Base-by-base conservation (phyloP, 2,797 vertebrate species). In the Melanotaenia trifasciata region DNA sequence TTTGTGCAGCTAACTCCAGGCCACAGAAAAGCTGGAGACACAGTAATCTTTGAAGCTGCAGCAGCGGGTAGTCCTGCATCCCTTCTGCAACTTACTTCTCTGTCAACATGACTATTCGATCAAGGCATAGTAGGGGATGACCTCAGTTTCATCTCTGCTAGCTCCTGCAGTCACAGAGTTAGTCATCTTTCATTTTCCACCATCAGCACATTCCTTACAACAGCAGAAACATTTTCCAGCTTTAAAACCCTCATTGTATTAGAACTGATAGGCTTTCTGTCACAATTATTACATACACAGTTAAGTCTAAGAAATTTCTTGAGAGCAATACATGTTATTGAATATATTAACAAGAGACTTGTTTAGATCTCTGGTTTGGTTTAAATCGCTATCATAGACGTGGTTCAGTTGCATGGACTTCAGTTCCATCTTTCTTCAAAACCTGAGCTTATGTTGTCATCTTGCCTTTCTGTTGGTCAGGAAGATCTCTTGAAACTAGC, bases 141-240 rank as follows among this genome's bases (percentile, higher is more conserved):
- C 74, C 84, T 80, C 72, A 70, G 75, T 79, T 69, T 72, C 36
- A 71, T 86, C 75, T 70, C 70, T 65, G 72, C 12, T 72, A 54
- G 75, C 77, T 67, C 74, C 71, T 58, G 3, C 7, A 66, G 61
- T 72, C 74, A 50, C 69, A 68, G 38, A 63, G 59, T 72, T 81
- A 73, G 73, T 75, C 86, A 78, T 80, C 78, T 74, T 60, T 74
- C 63, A 58, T 70, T 64, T 72, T 64, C 79, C 64, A 63, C 76
- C 72, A 72, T 81, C 70, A 58, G 38, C 73, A 58, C 72, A 59
- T 45, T 63, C 26, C 13, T 65, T 36, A 36, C 33, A 38, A 26
- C 22, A 20, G 35, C 33, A 63, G 24, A 80, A 75, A 68, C 26
- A 54, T 56, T 62, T 36, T 51, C 9, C 26, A 58, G 58, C 70